Base-by-base conservation (phyloP, 1,140 invertebrate species). In the Hyles vespertilio region DNA sequence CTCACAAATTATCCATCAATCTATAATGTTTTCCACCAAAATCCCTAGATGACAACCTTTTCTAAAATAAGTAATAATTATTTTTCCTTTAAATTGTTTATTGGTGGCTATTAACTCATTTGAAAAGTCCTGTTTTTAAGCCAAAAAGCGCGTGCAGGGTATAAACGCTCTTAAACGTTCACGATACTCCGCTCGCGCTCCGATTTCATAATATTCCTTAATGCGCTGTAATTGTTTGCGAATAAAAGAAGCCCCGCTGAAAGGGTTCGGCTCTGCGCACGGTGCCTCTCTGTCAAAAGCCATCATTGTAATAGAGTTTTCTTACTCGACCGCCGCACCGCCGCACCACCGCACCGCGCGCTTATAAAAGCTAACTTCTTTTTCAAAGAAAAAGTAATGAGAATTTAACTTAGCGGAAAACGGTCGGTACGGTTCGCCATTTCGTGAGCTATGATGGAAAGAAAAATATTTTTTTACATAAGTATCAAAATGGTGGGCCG, bases 391-490 rank as follows among this genome's bases (percentile, higher is more conserved):
- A 40, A 81, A 77, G 74, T 85, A 84, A 87, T 82, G 80, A 83
- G 81, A 87, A 79, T 78, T 71, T 80, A 87, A 84, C 81, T 77
- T 77, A 73, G 81, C 81, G 81, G 77, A 86, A 87, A 85, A 83
- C 66, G 77, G 73, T 78, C 61, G 70, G 61, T 64, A 69, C 59
- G 59, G 64, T 65, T 60, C 56, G 60, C 63, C 65, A 65, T 70
- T 73, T 71, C 54, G 69, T 69, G 69, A 77, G 68, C 70, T 68
- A 69, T 68, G 69, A 69, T 65, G 73, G 68, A 76, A 67, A 67
- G 69, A 72, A 76, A 80, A 83, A 77, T 74, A 74, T 78, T 81
- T 74, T 75, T 72, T 67, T 72, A 77, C 75, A 79, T 76, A 74
- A 67, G 68, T 63, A 56, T 61, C 61, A 66, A 60, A 71, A 58